Base-by-base conservation (phyloP, 2,113 vertebrate genomes). In the Candoia aspera region DNA sequence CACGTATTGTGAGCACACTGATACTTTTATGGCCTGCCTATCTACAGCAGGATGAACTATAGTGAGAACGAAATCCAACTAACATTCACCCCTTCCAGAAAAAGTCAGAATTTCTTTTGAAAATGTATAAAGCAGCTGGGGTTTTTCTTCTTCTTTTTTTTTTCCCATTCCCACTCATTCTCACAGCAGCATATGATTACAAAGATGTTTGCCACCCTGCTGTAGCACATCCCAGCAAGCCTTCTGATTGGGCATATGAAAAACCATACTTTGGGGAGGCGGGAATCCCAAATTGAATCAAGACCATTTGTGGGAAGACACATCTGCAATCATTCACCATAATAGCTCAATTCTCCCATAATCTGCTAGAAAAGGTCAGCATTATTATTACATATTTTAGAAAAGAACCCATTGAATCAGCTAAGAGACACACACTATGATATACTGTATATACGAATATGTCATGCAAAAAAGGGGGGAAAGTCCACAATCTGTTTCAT, bases 361-460 rank as follows among this genome's bases (percentile, higher is more conserved):
- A 79, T 53, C 68, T n/a, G 23, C 68, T 6, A 24, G 24, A 60
- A 84, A 88, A 88, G 73, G 55, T 37, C 57, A 62, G 58, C 21
- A 42, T n/a, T 26, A 37, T 33, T 90, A 37, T 37, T 57, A 55
- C 59, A 37, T 57, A 24, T 90, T 73, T 90, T 57, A 60, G 53
- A 92, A 73, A 92, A 90, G 89, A 87, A 86, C 8, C 53, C 55
- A 92, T 95, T 29, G 33, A 79, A 92, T 90, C 91, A 88, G 2
- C 86, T 91, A 73, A 57, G 37, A 94, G 33, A 88, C 91, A 0
- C 90, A 92, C 29, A 79, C 42, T 57, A 0, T 85, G 87, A 88
- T 90, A 55, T 17, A 91, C 1, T 24, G 1, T 33, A 15, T 33
- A 0, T 0, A 19, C 0, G 55, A 15, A 0, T 0, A 1, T 0